These are phyloP conservation scores for Tribolium castaneum DNA, from an alignment of 1,140 invertebrate genomes.

Conservation along the genomic window DNA sequence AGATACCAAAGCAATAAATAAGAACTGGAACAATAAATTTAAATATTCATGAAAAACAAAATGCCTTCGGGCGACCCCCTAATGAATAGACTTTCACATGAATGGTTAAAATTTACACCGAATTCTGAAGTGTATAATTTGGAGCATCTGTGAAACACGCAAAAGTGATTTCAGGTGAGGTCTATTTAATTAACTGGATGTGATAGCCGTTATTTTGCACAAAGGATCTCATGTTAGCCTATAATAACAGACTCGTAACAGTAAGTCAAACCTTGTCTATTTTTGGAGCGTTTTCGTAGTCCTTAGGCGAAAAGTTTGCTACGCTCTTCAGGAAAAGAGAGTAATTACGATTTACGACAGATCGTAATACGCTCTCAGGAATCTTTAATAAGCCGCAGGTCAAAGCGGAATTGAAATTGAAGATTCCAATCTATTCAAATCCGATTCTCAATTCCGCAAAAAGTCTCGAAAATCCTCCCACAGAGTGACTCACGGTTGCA, in stretches of 20 bases:
- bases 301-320: neutral
- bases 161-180: neutral
- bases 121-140: neutral
- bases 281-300: neutral
- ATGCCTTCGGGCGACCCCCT: neutral
- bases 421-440: neutral
- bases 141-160: neutral
- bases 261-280: neutral
- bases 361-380: neutral
- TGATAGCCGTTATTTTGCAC: slow-evolving; percentile 4
- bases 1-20: neutral
- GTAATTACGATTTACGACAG: neutral
- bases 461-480: slow-evolving; percentile 10
- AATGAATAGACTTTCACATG: neutral
- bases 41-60: neutral
- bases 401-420: neutral
- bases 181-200: neutral
- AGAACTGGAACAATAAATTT: neutral
- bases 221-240: neutral
- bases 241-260: neutral
- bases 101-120: neutral
- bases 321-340: neutral
- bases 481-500: neutral
- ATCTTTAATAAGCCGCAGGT: neutral
- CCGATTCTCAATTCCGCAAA: too few relatives aligned